Base-by-base conservation (phyloP, 2,113 vertebrate species). In the Tamias sibiricus region DNA sequence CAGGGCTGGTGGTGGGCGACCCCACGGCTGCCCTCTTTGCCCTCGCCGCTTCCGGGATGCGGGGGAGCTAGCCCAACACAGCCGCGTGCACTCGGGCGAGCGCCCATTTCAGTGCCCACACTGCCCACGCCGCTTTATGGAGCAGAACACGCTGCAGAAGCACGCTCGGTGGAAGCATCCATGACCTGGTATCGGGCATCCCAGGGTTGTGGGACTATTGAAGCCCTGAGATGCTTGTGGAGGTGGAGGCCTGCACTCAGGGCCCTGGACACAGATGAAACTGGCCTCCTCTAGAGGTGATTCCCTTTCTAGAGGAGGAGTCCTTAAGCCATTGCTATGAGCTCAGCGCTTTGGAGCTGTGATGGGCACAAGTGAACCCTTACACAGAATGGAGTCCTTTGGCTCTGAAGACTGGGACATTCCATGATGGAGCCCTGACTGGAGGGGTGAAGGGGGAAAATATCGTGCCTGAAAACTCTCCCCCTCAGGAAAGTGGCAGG, bases 21-120 rank as follows among this genome's bases (percentile, higher is more conserved):
- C 99, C 95, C 99, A 99, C 10, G 98, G 99, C 88, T 99, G 99
- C 94, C 98, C 98, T 49, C 99, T 99, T 87, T 99, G 99, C 83
- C 97, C 98, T 22, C 99, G 99, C 83, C 98, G 99, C 87, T 99
- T 99, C 98, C 98, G 99, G 44, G 99, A 99, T 94, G 98, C 98
- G 0, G 99, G 99, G 0, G 99, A 99, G 98, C 98, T 99, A 71
- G 98, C 98, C 79, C 99, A 99, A 92, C 99, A 99, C 97, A 99
- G 99, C 97, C 95, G 99, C 62, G 99, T 99, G 1, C 99, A 99
- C 98, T 99, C 99, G 0, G 99, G 99, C 4, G 99, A 99, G 97
- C 99, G 99, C 69, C 99, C 99, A 9, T 99, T 98, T 98, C 99
- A 99, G 98, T 99, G 99, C 96, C 98, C 98, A 22, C 98, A 98